Conservation (phyloP, 2,113 vertebrate genomes). For the Leucopsar rothschildi region DNA sequence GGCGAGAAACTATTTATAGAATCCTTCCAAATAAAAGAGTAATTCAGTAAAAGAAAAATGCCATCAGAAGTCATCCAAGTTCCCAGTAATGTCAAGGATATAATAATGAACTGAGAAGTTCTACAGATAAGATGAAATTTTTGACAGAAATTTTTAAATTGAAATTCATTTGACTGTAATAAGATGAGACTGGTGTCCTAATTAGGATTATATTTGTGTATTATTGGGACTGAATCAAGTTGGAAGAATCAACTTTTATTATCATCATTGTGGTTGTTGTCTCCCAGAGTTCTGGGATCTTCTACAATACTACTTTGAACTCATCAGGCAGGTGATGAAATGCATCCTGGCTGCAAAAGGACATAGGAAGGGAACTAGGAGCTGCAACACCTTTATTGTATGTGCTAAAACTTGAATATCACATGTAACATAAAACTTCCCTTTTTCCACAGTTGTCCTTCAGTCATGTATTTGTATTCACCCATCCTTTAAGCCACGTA, state of each 20-base stretch:
- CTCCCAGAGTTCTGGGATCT: neutral
- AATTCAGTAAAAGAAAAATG: neutral
- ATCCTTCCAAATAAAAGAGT: neutral
- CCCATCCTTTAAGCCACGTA: neutral
- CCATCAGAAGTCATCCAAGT: neutral
- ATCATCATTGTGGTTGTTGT: neutral
- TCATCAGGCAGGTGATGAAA: neutral
- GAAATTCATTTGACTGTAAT: neutral
- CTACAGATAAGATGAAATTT: neutral
- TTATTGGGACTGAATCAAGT: neutral
- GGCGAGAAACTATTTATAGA: neutral
- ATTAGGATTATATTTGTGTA: neutral
- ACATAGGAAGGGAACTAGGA: neutral
- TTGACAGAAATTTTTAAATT: neutral
- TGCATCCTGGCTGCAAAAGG: neutral
- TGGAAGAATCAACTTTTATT: neutral
- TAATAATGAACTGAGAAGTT: neutral
- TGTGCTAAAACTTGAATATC: neutral
- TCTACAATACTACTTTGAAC: neutral
- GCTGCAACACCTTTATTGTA: neutral
- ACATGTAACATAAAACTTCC: neutral
- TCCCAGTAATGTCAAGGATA: neutral
- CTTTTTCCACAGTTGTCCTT: neutral
- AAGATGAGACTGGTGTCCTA: neutral
- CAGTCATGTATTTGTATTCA: neutral